Conservation (phyloP, 2,888 invertebrate species). For the Amiota mariae region DNA sequence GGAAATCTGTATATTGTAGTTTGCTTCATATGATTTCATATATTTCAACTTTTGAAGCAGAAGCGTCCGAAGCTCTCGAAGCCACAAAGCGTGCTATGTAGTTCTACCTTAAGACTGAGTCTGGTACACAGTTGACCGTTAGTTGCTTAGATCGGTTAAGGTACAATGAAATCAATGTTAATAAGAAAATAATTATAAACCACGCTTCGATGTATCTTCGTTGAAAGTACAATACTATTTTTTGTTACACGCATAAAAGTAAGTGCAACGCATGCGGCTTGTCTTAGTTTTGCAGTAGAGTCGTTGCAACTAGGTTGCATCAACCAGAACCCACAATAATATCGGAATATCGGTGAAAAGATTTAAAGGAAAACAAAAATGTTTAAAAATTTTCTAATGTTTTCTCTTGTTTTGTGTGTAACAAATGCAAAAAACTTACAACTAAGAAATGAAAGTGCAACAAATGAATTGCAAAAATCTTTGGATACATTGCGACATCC, state of each 20-base stretch:
- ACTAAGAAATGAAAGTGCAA: not conserved
- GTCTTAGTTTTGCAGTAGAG: not conserved
- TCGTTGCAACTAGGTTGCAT: not conserved
- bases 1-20: too few species aligned
- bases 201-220: not conserved
- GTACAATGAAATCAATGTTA: not conserved
- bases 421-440: constrained; percentile 7
- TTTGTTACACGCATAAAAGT: constrained; percentile 20
- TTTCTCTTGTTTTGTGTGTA: not conserved
- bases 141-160: constrained; percentile 21
- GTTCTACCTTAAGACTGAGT: too few species aligned
- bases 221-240: not conserved
- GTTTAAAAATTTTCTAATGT: not conserved
- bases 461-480: not conserved
- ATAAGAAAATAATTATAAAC: constrained; percentile 16
- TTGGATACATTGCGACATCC: constrained; percentile 26
- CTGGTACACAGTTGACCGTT: constrained; percentile 48
- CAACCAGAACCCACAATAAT: not conserved
- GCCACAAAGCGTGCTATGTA: too few species aligned
- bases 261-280: not conserved
- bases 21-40: too few species aligned
- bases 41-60: too few species aligned
- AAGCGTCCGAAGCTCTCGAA: too few species aligned
- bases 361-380: not conserved
- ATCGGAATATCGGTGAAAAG: not conserved